Evolutionary conservation across 2,113 vertebrate species (phyloP).

Genomic region (Tachysurus fulvidraco): DNA sequence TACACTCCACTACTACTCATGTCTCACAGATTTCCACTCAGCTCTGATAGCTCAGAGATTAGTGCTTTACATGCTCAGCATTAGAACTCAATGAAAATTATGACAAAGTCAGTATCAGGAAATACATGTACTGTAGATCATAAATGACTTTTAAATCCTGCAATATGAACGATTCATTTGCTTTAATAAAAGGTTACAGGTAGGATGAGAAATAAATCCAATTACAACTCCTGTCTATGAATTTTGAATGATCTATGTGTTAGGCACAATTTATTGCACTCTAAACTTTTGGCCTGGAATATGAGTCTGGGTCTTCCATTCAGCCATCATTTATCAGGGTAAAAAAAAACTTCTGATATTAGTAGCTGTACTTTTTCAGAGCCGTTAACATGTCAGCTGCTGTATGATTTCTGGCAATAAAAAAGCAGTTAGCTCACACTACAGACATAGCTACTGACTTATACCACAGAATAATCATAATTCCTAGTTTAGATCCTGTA

Average conservation of each 20-base stretch:
- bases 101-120: not conserved
- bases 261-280: slow-evolving; percentile 40
- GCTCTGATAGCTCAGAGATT: slow-evolving; percentile 19
- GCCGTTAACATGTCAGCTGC: slow-evolving; percentile 43
- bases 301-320: slow-evolving; percentile 48
- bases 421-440: not conserved
- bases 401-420: slow-evolving; percentile 20
- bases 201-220: slow-evolving; percentile 17
- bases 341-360: slow-evolving; percentile 35
- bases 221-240: slow-evolving; percentile 26
- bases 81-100: slow-evolving; percentile 20
- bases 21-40: slow-evolving; percentile 47
- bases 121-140: not conserved
- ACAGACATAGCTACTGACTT: not conserved
- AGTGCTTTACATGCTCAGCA: not conserved
- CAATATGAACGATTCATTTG: slow-evolving; percentile 11
- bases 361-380: slow-evolving; percentile 43
- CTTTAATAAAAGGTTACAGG: slow-evolving; percentile 21
- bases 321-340: slow-evolving; percentile 41
- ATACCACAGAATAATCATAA: not conserved
- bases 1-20: slow-evolving; percentile 10
- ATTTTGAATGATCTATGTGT: slow-evolving; percentile 29
- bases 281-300: slow-evolving; percentile 38
- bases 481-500: not conserved
- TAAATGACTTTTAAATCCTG: not conserved